Conservation (phyloP, 2,113 vertebrate species). For the Cyprinus carpio region DNA sequence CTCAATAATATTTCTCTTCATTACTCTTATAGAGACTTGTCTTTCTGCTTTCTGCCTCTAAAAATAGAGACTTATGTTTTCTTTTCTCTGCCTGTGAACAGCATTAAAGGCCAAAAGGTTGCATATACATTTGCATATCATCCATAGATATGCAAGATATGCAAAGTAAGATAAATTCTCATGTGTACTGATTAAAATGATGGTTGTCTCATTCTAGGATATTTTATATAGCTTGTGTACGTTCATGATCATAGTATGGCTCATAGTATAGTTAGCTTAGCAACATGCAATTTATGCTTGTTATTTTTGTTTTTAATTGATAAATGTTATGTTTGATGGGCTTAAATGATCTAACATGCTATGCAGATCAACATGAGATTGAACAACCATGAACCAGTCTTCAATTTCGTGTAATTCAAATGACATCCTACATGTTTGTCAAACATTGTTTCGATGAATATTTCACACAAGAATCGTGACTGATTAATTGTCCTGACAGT, state of each 20-base stretch:
- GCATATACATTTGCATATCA: neutral
- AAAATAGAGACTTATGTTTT: neutral
- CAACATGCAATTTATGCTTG: too few species aligned
- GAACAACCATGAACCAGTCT: neutral
- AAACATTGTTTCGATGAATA: neutral
- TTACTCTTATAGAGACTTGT: neutral
- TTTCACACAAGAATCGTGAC: conserved; percentile 5
- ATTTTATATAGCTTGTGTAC: neutral
- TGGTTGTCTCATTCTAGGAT: neutral
- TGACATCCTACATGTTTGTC: neutral
- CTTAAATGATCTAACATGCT: neutral
- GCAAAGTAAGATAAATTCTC: neutral
- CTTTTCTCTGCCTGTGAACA: neutral
- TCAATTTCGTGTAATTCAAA: neutral
- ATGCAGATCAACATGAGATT: neutral
- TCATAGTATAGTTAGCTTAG: too few species aligned
- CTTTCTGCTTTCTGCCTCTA: neutral
- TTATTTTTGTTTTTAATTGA: too few species aligned
- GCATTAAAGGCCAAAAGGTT: neutral
- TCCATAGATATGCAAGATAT: neutral
- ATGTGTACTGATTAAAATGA: neutral
- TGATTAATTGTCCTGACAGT: neutral
- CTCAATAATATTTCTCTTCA: neutral
- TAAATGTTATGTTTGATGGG: neutral
- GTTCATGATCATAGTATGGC: too few species aligned